Conservation (phyloP, 1,140 invertebrate species). For the Cecropterus lyciades region DNA sequence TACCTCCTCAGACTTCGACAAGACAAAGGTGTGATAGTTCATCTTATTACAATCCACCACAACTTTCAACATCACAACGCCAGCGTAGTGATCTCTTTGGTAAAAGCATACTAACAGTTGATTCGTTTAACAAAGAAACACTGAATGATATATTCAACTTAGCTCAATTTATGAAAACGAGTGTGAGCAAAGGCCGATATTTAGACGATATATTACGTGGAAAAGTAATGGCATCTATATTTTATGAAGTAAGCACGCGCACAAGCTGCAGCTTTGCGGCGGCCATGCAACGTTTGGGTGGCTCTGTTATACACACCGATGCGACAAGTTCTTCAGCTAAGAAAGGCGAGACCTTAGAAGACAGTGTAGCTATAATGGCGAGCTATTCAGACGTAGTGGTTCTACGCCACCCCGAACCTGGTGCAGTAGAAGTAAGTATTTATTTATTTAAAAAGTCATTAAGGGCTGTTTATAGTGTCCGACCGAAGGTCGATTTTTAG, state of each 20-base stretch:
- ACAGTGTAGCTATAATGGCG: conserved; percentile 93
- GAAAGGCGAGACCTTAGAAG: conserved; percentile 98
- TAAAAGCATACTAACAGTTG: conserved; percentile 93
- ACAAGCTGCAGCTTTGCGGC: conserved; percentile 98
- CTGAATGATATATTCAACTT: conserved; percentile 97
- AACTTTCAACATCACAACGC: conserved; percentile 64
- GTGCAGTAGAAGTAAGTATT: conserved; percentile 92
- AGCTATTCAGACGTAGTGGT: conserved; percentile 97
- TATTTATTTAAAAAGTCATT: neutral
- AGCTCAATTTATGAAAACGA: conserved; percentile 93
- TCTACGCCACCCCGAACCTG: conserved; percentile 95
- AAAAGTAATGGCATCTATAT: conserved; percentile 97
- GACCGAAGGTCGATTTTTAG: too few species aligned
- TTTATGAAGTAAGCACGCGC: conserved; percentile 98
- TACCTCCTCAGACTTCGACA: conserved; percentile 71
- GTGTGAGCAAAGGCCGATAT: conserved; percentile 92
- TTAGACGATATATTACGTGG: conserved; percentile 96
- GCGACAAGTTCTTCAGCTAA: conserved; percentile 95
- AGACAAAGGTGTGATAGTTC: conserved; percentile 85
- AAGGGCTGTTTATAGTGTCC: too few species aligned
- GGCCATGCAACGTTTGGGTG: conserved; percentile 98
- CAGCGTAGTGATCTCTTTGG: conserved; percentile 86
- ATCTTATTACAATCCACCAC: conserved; percentile 77
- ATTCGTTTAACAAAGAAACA: conserved; percentile 95
- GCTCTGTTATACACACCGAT: conserved; percentile 95